Conservation (phyloP, 2,113 vertebrate species). For the Laticauda laticaudata region DNA sequence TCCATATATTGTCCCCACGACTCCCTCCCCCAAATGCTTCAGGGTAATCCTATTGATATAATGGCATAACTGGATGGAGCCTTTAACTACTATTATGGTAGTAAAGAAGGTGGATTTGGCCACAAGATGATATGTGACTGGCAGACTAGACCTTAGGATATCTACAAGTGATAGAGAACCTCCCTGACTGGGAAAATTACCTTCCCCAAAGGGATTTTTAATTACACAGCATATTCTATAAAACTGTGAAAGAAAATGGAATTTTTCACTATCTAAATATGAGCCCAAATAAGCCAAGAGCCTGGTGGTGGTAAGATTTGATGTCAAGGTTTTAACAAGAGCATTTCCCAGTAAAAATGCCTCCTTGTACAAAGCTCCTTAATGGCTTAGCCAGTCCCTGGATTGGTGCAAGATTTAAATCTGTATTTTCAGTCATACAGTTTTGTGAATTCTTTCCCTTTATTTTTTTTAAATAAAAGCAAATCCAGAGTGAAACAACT, state of each 20-base stretch:
- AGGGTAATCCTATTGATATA: background rate
- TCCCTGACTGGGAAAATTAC: background rate
- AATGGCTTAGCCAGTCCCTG: background rate
- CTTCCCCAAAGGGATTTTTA: background rate
- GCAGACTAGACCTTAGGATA: background rate
- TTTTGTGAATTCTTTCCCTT: background rate
- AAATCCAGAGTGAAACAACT: background rate
- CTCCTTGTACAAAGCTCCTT: background rate
- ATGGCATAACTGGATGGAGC: background rate
- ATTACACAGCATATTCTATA: background rate
- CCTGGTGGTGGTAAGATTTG: background rate
- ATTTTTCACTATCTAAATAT: background rate
- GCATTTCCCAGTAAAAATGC: background rate
- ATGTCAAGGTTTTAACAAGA: background rate
- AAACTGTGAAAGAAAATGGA: background rate
- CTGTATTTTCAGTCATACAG: background rate
- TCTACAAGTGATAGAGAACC: background rate
- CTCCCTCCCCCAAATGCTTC: background rate
- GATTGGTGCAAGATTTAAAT: background rate
- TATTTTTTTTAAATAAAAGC: background rate
- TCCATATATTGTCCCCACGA: background rate
- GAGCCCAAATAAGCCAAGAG: background rate
- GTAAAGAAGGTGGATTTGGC: background rate
- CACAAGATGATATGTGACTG: background rate
- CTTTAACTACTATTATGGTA: background rate